Percentiles rank a stretch among this genome's conserved stretches.
Conservation (phyloP, 2,888 invertebrate genomes). For the Mantis religiosa region DNA sequence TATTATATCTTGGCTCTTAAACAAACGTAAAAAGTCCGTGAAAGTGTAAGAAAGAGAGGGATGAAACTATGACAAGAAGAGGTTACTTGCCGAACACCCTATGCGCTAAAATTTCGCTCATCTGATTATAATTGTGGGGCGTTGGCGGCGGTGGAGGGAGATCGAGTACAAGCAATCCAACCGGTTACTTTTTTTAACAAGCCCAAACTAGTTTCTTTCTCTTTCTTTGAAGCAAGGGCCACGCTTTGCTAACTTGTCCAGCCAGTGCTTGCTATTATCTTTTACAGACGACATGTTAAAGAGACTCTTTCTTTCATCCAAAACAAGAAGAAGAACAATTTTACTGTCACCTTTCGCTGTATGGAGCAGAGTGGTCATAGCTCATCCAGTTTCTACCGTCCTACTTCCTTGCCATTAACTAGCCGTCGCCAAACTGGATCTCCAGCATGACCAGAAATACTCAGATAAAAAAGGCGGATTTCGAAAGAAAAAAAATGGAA, state of each 20-base stretch:
- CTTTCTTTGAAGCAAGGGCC: background rate
- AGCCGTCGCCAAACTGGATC: background rate
- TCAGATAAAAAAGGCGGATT: too few species aligned
- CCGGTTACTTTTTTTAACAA: background rate
- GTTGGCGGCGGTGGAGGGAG: background rate
- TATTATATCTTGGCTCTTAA: too few species aligned
- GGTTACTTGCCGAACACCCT: background rate
- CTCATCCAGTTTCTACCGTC: background rate
- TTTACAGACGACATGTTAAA: background rate
- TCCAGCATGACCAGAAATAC: background rate
- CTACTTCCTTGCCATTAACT: background rate
- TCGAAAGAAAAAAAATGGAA: background rate
- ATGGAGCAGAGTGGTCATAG: background rate
- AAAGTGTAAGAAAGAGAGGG: too few species aligned
- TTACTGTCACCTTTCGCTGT: slow-evolving; percentile 12
- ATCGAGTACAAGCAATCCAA: background rate
- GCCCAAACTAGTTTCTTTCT: background rate
- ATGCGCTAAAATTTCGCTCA: background rate
- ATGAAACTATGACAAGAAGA: too few species aligned
- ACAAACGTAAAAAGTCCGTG: too few species aligned
- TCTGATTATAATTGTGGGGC: background rate
- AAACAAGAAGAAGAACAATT: background rate
- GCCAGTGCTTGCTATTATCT: background rate
- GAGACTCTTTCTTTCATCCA: background rate
- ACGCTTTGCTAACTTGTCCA: background rate